Evolutionary conservation across 1,140 invertebrate genomes (phyloP), one percentile per base, ranked within the genome.

Genomic region (Tetragnatha versicolor): DNA sequence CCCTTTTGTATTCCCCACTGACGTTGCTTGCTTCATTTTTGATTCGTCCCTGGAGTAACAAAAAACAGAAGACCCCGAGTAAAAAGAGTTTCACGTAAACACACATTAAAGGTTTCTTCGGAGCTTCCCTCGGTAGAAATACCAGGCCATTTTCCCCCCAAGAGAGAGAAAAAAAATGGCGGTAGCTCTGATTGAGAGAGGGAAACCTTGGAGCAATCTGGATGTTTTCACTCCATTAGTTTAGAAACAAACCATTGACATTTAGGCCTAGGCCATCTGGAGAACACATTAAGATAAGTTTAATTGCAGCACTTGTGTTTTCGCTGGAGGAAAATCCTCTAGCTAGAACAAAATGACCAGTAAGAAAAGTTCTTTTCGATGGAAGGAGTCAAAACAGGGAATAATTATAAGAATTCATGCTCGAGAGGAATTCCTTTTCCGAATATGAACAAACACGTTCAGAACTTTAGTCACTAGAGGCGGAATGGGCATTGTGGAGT

Each of bases 161-260:
- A 58, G 33, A 31, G 53, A 22, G 47, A n/a, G 10, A 51, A 22
- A 51, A 29, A 58, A 17, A n/a, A n/a, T n/a, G n/a, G n/a, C n/a
- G n/a, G n/a, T n/a, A n/a, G 5, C 17, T 58, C 29, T 58, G 53
- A 58, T 58, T 58, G 53, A 33, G n/a, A n/a, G n/a, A n/a, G n/a
- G n/a, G n/a, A n/a, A n/a, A n/a, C 27, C 29, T 33, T 20, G 53
- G n/a, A 33, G 53, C 53, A 58, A 58, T 31, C 53, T 58, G 53
- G 53, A 17, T 17, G 9, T 20, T 58, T 58, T 58, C n/a, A 12
- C 14, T 33, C 33, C 53, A 27, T 31, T 58, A 31, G 20, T 31
- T 17, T 58, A 31, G 7, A 17, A 29, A 31, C 53, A 58, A 58
- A 31, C 53, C 53, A 58, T 29, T 58, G 53, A 58, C 53, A 58